Conservation (phyloP, 2,888 invertebrate species). For the Papilio protenor region DNA sequence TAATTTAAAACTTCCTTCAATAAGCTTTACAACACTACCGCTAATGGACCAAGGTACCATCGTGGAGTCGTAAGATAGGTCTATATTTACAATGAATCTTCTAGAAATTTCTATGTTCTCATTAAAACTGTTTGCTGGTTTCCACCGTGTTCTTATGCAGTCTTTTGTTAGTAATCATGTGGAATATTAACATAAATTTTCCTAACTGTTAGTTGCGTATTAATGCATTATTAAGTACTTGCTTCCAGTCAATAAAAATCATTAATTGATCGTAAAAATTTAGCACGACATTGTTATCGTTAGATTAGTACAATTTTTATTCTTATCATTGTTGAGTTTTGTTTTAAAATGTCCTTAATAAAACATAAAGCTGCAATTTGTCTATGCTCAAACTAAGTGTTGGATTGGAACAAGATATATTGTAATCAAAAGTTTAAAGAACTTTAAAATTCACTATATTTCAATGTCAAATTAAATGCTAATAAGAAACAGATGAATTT, state of each 20-base stretch:
- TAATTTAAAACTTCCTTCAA: neutral
- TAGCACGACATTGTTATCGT: constrained; percentile 20
- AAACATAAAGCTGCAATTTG: neutral
- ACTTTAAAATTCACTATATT: neutral
- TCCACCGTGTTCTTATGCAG: neutral
- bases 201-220: constrained; percentile 38
- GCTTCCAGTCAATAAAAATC: neutral
- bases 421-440: neutral
- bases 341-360: neutral
- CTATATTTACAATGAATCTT: too few species aligned
- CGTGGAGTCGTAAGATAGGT: too few species aligned
- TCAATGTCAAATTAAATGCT: neutral
- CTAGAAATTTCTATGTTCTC: neutral
- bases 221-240: constrained; percentile 21
- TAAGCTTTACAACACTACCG: neutral
- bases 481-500: constrained; percentile 15
- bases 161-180: neutral
- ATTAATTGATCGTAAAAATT: constrained; percentile 28
- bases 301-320: constrained; percentile 13
- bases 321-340: constrained; percentile 9
- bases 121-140: neutral
- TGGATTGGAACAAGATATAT: neutral
- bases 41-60: neutral
- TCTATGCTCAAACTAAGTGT: neutral
- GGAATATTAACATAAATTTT: constrained; percentile 42